phyloP scores from a whole-genome alignment of 2,797 vertebrate species.

The Gymnocypris eckloni region DNA sequence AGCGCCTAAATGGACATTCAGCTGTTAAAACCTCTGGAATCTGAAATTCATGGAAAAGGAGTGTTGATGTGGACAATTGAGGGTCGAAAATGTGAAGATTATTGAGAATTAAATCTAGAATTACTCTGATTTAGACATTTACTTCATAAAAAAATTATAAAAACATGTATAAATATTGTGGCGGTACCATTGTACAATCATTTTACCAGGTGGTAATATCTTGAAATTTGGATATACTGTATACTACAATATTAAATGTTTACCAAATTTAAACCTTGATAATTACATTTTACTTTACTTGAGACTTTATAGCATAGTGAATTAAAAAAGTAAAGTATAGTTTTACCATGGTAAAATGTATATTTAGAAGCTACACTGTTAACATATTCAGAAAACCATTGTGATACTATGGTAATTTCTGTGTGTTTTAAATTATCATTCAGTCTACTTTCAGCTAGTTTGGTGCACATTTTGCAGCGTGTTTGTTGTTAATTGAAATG shows the following conservation, averaged over 20 bases:
- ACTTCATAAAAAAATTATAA: neutral
- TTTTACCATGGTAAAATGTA: too few species aligned
- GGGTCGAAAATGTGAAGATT: neutral
- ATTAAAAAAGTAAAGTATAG: too few species aligned
- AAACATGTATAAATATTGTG: too few species aligned
- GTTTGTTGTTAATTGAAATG: constrained; percentile 24
- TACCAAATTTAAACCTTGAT: neutral
- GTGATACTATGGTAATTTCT: neutral
- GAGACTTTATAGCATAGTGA: neutral
- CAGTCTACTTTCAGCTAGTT: neutral
- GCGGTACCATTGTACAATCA: neutral
- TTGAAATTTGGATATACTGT: neutral
- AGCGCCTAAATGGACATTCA: neutral
- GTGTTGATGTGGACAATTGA: neutral
- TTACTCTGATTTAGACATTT: neutral
- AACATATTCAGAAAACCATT: neutral
- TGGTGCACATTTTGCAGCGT: neutral
- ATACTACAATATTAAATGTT: neutral
- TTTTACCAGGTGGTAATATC: neutral
- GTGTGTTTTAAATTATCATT: neutral
- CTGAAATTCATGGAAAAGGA: neutral
- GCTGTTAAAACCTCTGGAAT: neutral
- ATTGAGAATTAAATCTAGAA: neutral
- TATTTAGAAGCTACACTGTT: neutral
- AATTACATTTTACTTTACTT: neutral